Conservation (phyloP, 1,140 invertebrate species). For the Zelostemma sp. region DNA sequence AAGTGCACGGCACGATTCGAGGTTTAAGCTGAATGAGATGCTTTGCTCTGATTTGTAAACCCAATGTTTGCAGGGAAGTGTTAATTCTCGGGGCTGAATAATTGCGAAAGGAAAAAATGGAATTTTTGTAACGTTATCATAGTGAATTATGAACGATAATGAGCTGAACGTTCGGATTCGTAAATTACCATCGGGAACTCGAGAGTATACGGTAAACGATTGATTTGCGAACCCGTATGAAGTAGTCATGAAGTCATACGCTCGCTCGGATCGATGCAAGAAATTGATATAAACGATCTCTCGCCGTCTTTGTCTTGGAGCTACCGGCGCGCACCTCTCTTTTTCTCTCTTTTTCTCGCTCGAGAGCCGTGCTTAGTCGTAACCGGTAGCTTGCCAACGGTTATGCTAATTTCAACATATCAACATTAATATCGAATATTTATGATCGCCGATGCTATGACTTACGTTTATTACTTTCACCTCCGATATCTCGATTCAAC, state of each 20-base stretch:
- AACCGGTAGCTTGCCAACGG: slow-evolving; percentile 50
- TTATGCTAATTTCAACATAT: slow-evolving; percentile 67
- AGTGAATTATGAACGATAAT: slow-evolving; percentile 6
- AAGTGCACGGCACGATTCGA: too few relatives aligned
- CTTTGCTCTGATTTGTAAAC: too few relatives aligned
- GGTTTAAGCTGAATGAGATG: too few relatives aligned
- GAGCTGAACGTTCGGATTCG: slow-evolving; percentile 21
- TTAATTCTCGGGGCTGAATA: too few relatives aligned
- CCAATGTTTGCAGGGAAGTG: too few relatives aligned
- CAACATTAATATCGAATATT: slow-evolving; percentile 69
- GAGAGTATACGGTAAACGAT: slow-evolving; percentile 48
- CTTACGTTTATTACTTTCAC: slow-evolving; percentile 67
- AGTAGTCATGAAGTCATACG: slow-evolving; percentile 58
- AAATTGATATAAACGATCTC: slow-evolving; percentile 60
- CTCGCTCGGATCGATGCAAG: slow-evolving; percentile 52
- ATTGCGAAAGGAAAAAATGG: too few relatives aligned
- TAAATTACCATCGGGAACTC: slow-evolving; percentile 46
- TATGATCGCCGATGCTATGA: slow-evolving; percentile 65
- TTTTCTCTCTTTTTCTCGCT: slow-evolving; percentile 10
- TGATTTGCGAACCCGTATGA: slow-evolving; percentile 61
- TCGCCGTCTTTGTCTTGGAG: not conserved
- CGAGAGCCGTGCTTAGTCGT: too few relatives aligned
- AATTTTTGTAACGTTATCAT: too few relatives aligned
- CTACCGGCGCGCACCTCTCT: not conserved
- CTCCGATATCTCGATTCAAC: slow-evolving; percentile 57